phyloP scores from a whole-genome alignment of 1,140 invertebrate genomes.

The Cydia strobilella region DNA sequence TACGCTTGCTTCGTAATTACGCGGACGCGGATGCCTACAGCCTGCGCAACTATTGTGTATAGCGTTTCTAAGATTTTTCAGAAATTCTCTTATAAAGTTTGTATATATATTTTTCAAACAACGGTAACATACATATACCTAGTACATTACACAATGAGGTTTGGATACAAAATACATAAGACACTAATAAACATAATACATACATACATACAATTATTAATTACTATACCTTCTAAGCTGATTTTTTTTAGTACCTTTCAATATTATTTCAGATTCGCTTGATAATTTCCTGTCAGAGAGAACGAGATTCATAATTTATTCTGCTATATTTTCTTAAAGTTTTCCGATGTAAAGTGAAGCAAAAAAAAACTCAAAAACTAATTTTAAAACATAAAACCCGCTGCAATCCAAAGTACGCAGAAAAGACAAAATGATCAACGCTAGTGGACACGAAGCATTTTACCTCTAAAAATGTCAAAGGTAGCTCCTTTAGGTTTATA shows the following conservation, averaged over 20 bases:
- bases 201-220: too few species aligned
- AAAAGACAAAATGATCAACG: conserved; percentile 56
- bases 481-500: conserved; percentile 77
- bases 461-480: conserved; percentile 77
- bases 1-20: conserved; percentile 68
- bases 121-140: too few species aligned
- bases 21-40: conserved; percentile 59
- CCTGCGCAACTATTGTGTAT: conserved; percentile 53
- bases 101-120: not conserved
- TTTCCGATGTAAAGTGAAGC: not conserved
- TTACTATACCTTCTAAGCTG: too few species aligned
- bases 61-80: conserved; percentile 5
- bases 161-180: too few species aligned
- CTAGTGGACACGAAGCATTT: conserved; percentile 72
- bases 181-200: too few species aligned
- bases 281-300: too few species aligned
- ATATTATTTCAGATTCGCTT: too few species aligned
- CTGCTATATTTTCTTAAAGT: not conserved
- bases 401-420: conserved; percentile 2
- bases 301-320: not conserved
- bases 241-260: too few species aligned
- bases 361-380: not conserved
- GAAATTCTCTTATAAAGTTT: not conserved
- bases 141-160: too few species aligned
- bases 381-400: conserved; percentile 16